Evolutionary conservation across 2,888 invertebrate species (phyloP).

Genomic region (Oxycera nigricornis): DNA sequence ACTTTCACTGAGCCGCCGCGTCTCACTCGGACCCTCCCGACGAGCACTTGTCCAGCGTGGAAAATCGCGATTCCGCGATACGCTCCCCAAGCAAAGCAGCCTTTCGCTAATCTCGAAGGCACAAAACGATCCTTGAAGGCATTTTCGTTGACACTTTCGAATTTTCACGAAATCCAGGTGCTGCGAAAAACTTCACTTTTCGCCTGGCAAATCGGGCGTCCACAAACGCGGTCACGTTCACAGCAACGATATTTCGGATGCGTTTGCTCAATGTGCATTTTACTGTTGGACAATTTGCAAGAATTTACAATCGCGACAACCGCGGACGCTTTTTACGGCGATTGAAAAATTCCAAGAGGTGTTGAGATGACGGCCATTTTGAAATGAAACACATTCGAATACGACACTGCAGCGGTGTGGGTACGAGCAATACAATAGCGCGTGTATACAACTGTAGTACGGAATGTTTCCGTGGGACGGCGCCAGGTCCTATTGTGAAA

Average conservation of each 20-base stretch:
- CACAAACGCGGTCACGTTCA: not conserved
- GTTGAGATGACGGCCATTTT: constrained; percentile 33
- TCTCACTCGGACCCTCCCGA: not conserved
- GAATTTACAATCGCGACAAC: not conserved
- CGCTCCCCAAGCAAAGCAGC: too few relatives aligned
- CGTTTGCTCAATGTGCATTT: not conserved
- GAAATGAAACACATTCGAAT: constrained; percentile 12
- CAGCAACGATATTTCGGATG: not conserved
- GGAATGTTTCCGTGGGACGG: not conserved
- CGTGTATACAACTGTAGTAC: constrained; percentile 12
- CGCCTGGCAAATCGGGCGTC: not conserved
- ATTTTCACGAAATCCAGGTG: not conserved
- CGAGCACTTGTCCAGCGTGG: not conserved
- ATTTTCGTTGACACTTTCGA: not conserved
- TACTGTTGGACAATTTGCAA: not conserved
- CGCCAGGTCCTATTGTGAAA: not conserved
- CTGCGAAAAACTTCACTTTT: constrained; percentile 10
- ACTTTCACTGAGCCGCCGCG: constrained; percentile 39
- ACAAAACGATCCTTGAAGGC: not conserved
- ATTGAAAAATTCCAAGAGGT: constrained; percentile 23
- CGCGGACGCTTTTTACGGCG: constrained; percentile 17
- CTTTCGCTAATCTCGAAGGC: not conserved
- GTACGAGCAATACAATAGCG: constrained; percentile 3
- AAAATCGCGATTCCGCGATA: not conserved
- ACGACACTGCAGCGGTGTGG: not conserved